Evolutionary conservation across 37 sponge, comb jelly and placozoan genomes (phyloP).

Genomic region (Axinella damicornis): DNA sequence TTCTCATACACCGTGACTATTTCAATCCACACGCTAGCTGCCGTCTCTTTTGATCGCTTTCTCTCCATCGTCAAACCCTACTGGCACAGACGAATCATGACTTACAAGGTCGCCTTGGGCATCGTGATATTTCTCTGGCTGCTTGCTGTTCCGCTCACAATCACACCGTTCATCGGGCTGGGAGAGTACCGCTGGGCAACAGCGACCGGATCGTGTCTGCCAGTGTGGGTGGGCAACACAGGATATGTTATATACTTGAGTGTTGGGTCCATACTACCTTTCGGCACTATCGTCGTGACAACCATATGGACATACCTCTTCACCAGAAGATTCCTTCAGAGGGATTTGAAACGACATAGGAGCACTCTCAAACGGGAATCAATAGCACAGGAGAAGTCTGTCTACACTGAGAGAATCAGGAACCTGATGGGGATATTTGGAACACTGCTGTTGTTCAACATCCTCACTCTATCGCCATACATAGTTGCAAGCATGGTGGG

Average conservation of each 20-base stretch:
- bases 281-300: conserved; percentile 30
- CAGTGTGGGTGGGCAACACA: conserved; percentile 8
- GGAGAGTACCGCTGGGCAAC: conserved; percentile 5
- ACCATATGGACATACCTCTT: conserved; percentile 40
- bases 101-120: neutral
- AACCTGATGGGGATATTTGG: conserved; percentile 38
- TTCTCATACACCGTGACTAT: neutral
- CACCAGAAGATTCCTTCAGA: conserved; percentile 25
- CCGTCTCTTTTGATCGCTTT: conserved; percentile 45
- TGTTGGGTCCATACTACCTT: neutral
- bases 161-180: conserved; percentile 21
- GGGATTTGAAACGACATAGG: neutral
- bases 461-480: conserved; percentile 7
- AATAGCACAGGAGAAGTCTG: neutral
- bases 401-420: conserved; percentile 8
- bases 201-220: conserved; percentile 1
- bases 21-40: conserved; percentile 16
- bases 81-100: conserved; percentile 19
- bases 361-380: neutral
- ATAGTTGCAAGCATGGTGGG: conserved; percentile 4
- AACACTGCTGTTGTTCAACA: conserved; percentile 13
- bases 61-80: conserved; percentile 36
- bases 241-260: conserved; percentile 16
- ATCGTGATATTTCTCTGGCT: conserved; percentile 36
- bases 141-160: neutral